These are phyloP conservation scores for Pyxicephalus adspersus DNA, from an alignment of 2,113 vertebrate genomes.

Conservation along the genomic window DNA sequence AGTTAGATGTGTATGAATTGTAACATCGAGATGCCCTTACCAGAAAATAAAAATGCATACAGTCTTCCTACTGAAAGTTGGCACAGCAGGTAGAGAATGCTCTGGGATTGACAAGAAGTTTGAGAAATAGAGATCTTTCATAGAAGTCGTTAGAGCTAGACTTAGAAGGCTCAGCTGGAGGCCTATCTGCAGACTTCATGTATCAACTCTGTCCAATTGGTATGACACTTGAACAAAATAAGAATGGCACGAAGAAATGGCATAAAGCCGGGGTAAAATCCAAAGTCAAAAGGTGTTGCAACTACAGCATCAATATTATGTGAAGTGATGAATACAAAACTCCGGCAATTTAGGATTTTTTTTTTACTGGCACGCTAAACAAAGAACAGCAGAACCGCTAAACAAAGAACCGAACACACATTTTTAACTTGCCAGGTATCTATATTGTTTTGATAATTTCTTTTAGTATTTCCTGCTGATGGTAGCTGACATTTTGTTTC, in stretches of 20 bases:
- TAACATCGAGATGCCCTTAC: slow-evolving; percentile 1
- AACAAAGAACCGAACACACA: neutral
- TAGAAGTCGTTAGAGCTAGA: slow-evolving; percentile 22
- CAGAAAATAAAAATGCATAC: slow-evolving; percentile 30
- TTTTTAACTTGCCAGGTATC: neutral
- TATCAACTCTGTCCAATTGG: slow-evolving; percentile 44
- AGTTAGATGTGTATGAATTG: slow-evolving; percentile 31
- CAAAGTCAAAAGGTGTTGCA: slow-evolving; percentile 10
- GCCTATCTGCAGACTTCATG: slow-evolving; percentile 33
- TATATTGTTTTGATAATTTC: slow-evolving; percentile 51
- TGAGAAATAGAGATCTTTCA: slow-evolving; percentile 46
- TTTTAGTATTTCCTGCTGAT: neutral
- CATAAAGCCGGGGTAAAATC: neutral
- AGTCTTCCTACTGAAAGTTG: slow-evolving; percentile 32
- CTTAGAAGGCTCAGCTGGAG: slow-evolving; percentile 38
- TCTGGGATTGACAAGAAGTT: slow-evolving; percentile 24
- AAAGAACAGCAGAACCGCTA: slow-evolving; percentile 21
- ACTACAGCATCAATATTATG: slow-evolving; percentile 20
- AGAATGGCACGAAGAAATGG: slow-evolving; percentile 33
- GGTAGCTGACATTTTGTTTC: neutral
- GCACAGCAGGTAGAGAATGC: slow-evolving; percentile 39
- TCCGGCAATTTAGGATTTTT: neutral
- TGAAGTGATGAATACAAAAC: slow-evolving; percentile 31
- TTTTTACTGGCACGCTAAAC: neutral
- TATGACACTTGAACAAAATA: slow-evolving; percentile 34